Evolutionary conservation across 2,888 invertebrate species (phyloP).

Genomic region (Drosophila kanekoi): DNA sequence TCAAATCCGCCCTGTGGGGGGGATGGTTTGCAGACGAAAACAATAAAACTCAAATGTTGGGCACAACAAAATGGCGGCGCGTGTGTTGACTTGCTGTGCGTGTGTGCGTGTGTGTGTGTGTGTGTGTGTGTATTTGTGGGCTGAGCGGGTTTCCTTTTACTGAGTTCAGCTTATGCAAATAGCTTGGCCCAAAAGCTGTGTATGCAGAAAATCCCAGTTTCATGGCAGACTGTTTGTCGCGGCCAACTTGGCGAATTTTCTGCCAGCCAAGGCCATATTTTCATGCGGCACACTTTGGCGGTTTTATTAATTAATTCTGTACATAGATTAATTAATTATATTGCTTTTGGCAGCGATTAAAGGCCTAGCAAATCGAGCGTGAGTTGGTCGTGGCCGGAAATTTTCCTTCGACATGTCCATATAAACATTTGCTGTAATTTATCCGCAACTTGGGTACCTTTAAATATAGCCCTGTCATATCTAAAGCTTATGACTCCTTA

Average conservation of each 20-base stretch:
- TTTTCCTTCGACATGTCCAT: no score
- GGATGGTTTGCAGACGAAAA: slow-evolving; percentile 45
- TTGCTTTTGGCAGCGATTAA: slow-evolving; percentile 11
- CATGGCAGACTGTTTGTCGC: slow-evolving; percentile 37
- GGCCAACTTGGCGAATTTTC: slow-evolving; percentile 11
- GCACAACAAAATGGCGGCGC: slow-evolving; percentile 59
- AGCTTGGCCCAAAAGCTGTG: slow-evolving; percentile 19
- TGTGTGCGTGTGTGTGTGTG: not conserved
- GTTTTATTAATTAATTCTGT: slow-evolving; percentile 24
- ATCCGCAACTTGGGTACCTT: not conserved
- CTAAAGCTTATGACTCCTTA: slow-evolving; percentile 27
- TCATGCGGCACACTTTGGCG: slow-evolving; percentile 1
- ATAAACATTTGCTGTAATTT: no score
- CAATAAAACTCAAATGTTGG: slow-evolving; percentile 52
- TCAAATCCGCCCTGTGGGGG: slow-evolving; percentile 1
- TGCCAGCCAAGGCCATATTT: slow-evolving; percentile 19
- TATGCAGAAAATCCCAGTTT: slow-evolving; percentile 14
- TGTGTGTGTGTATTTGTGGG: slow-evolving; percentile 11
- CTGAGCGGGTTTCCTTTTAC: slow-evolving; percentile 31
- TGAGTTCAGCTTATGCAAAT: slow-evolving; percentile 46
- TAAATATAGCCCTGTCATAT: not conserved
- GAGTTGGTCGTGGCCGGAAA: no score
- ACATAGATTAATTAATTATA: slow-evolving; percentile 15
- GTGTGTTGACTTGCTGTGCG: slow-evolving; percentile 38
- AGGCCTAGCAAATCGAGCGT: not conserved